Conservation (phyloP, 2,797 vertebrate genomes). For the Tokudaia muenninki region DNA sequence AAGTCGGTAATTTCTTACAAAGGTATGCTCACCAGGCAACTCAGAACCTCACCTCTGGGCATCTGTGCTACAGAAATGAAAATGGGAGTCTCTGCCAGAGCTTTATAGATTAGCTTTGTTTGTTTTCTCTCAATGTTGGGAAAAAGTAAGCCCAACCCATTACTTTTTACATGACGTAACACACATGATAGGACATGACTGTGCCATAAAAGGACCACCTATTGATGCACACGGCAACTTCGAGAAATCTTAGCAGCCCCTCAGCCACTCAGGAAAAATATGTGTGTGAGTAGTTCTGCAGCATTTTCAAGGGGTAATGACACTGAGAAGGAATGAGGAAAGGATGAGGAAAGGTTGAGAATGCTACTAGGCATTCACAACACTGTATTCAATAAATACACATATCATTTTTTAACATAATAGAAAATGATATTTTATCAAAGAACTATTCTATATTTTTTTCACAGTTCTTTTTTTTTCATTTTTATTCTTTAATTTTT, state of each 20-base stretch:
- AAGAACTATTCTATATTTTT: too few relatives aligned
- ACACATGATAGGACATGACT: background rate
- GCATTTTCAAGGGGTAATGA: background rate
- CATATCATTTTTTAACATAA: background rate
- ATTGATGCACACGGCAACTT: background rate
- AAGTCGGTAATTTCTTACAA: background rate
- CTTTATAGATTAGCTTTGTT: background rate
- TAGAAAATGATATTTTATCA: too few relatives aligned
- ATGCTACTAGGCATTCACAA: background rate
- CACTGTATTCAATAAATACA: background rate
- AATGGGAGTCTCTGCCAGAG: background rate
- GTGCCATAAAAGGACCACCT: background rate
- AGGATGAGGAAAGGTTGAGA: background rate
- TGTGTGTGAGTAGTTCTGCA: accelerated
- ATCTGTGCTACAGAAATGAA: background rate
- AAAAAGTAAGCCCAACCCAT: background rate
- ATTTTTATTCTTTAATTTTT: too few relatives aligned
- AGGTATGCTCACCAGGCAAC: too few relatives aligned
- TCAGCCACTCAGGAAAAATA: background rate
- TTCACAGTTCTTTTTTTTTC: too few relatives aligned
- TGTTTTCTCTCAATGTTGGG: background rate
- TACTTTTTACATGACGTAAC: background rate
- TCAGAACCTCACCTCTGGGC: background rate
- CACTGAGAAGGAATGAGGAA: accelerated
- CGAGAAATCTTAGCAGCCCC: background rate